Evolutionary conservation across 2,888 invertebrate species (phyloP).

Genomic region (Spicauda simplicius): DNA sequence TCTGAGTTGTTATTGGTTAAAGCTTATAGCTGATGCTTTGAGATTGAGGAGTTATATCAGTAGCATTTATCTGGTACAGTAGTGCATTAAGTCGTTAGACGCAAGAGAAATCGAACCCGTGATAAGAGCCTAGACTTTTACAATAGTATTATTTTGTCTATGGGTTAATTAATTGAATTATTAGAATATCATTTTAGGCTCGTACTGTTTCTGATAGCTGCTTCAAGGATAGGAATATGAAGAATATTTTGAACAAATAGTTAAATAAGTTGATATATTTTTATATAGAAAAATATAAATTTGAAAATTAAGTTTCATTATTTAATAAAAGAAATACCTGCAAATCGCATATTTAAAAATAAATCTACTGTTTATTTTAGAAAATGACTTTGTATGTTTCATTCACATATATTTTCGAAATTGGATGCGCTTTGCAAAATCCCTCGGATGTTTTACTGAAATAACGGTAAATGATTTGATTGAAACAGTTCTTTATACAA

Average conservation of each 20-base stretch:
- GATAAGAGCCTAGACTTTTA: too few species aligned
- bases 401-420: neutral
- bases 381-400: neutral
- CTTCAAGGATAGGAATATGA: too few species aligned
- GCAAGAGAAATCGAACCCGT: neutral
- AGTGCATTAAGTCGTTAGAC: neutral
- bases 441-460: neutral
- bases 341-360: neutral
- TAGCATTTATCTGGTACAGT: neutral
- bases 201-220: too few species aligned
- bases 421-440: neutral
- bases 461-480: neutral
- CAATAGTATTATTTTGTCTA: too few species aligned
- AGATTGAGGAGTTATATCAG: neutral
- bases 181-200: too few species aligned
- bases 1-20: neutral
- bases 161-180: too few species aligned
- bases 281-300: too few species aligned
- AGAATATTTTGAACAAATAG: too few species aligned
- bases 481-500: conserved; percentile 17
- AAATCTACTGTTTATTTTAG: neutral
- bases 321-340: too few species aligned
- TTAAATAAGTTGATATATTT: too few species aligned
- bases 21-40: too few species aligned
- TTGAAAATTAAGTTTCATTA: too few species aligned